Percentiles rank a stretch among this genome's conserved stretches.
Evolutionary conservation across 2,888 invertebrate species (phyloP).

Genomic region (Drosophila paramelanica): DNA sequence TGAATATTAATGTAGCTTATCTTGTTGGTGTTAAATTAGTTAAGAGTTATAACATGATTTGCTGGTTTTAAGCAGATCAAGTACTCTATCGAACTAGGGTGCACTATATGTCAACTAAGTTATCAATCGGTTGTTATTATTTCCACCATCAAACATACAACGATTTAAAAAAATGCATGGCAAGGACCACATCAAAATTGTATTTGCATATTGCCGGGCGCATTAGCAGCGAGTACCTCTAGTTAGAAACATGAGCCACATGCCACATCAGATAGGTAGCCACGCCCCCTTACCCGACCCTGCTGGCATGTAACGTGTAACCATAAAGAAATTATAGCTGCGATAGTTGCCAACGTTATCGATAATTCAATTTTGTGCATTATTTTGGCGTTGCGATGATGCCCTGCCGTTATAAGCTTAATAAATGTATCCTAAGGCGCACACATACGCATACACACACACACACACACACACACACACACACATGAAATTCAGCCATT

Average conservation of each 20-base stretch:
- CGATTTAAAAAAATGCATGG: slow-evolving; percentile 15
- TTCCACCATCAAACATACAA: slow-evolving; percentile 30
- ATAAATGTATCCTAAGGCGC: slow-evolving; percentile 75
- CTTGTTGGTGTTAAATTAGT: not conserved
- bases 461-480: slow-evolving; percentile 26
- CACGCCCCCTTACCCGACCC: not conserved
- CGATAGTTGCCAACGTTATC: slow-evolving; percentile 71
- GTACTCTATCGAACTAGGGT: not conserved
- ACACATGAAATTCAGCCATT: slow-evolving; percentile 30
- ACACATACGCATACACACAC: slow-evolving; percentile 29
- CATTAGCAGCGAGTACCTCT: slow-evolving; percentile 37
- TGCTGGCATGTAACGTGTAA: slow-evolving; percentile 44
- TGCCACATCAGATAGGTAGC: slow-evolving; percentile 17
- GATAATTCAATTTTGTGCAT: slow-evolving; percentile 82
- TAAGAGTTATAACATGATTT: too few species aligned
- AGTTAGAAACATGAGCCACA: slow-evolving; percentile 35
- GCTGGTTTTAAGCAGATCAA: not conserved
- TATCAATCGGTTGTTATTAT: slow-evolving; percentile 41
- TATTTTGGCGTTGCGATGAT: slow-evolving; percentile 76
- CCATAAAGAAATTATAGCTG: slow-evolving; percentile 77
- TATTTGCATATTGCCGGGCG: slow-evolving; percentile 68
- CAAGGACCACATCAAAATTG: slow-evolving; percentile 55
- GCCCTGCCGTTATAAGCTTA: slow-evolving; percentile 74
- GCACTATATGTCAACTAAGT: slow-evolving; percentile 15
- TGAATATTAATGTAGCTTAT: not conserved